Conservation (phyloP, 1,140 invertebrate species). For the Apis cerana region DNA sequence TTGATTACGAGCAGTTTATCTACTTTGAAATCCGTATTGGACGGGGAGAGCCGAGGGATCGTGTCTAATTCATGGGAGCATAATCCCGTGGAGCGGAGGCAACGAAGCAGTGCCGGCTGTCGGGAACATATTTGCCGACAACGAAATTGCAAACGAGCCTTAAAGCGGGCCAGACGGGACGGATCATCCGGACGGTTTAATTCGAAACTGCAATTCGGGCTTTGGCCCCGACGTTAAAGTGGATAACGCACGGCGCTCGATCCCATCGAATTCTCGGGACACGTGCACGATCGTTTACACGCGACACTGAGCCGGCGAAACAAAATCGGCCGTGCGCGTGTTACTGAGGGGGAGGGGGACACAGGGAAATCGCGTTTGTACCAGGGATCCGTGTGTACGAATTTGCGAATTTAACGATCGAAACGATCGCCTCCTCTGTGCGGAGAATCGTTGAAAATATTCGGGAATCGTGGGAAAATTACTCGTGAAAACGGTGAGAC, state of each 20-base stretch:
- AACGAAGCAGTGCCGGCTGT: not conserved
- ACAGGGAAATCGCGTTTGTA: not conserved
- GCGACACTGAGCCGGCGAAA: conserved; percentile 4
- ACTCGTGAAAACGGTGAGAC: too few relatives aligned
- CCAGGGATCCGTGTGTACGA: not conserved
- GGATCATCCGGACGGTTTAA: conserved; percentile 73
- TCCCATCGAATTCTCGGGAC: conserved; percentile 41
- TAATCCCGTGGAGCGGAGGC: conserved; percentile 52
- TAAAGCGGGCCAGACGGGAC: conserved; percentile 64
- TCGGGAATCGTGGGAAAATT: too few relatives aligned
- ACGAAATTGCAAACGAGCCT: conserved; percentile 61
- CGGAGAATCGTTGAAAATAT: not conserved
- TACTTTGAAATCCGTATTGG: not conserved
- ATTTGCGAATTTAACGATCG: not conserved
- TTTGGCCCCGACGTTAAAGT: conserved; percentile 64
- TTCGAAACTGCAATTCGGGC: conserved; percentile 76
- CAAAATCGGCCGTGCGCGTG: not conserved
- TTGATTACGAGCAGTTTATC: not conserved
- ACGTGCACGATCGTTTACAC: conserved; percentile 27
- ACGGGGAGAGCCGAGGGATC: conserved; percentile 3
- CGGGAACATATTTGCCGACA: conserved; percentile 60
- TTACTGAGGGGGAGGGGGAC: not conserved
- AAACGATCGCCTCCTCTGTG: not conserved
- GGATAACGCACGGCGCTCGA: conserved; percentile 61
- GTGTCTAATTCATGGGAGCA: conserved; percentile 38